phyloP scores from a whole-genome alignment of 2,888 invertebrate genomes.

The Zootermopsis nevadensis region DNA sequence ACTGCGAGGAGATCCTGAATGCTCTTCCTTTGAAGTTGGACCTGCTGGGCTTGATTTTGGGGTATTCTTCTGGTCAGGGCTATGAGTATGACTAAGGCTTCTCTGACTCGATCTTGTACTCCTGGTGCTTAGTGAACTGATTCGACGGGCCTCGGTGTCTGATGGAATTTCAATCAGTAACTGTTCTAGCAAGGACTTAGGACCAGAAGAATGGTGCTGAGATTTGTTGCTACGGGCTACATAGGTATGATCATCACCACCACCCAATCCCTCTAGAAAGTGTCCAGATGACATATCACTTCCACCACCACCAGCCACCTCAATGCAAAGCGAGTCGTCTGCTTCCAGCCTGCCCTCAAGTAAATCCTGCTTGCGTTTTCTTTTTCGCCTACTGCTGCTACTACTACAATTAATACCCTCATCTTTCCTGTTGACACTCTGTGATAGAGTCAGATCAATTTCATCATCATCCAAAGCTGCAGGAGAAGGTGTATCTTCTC shows the following conservation, averaged over 20 bases:
- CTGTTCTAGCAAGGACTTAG: slow-evolving; percentile 76
- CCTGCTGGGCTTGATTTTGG: slow-evolving; percentile 41
- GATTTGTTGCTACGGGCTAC: slow-evolving; percentile 53
- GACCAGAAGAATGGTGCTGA: slow-evolving; percentile 1
- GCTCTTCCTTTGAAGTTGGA: slow-evolving; percentile 39
- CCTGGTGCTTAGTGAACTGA: slow-evolving; percentile 58
- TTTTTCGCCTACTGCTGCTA: slow-evolving; percentile 59
- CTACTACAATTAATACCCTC: slow-evolving; percentile 49
- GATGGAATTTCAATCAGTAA: slow-evolving; percentile 86
- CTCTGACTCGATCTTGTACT: slow-evolving; percentile 58
- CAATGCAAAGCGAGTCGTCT: slow-evolving; percentile 36
- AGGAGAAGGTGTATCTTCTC: slow-evolving; percentile 63
- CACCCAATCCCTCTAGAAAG: slow-evolving; percentile 44
- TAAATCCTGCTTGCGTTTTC: slow-evolving; percentile 55
- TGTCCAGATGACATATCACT: slow-evolving; percentile 40
- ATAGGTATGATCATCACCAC: slow-evolving; percentile 53
- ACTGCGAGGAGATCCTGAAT: slow-evolving; percentile 42
- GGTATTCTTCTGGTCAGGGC: slow-evolving; percentile 41
- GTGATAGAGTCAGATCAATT: slow-evolving; percentile 45
- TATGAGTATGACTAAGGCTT: slow-evolving; percentile 28
- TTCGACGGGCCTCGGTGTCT: slow-evolving; percentile 61
- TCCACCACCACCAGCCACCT: slow-evolving; percentile 34
- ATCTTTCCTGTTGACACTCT: slow-evolving; percentile 31
- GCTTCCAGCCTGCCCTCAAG: slow-evolving; percentile 41
- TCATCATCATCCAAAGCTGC: slow-evolving; percentile 53